phyloP scores from a whole-genome alignment of 2,113 vertebrate genomes.

The Pristiophorus japonicus region DNA sequence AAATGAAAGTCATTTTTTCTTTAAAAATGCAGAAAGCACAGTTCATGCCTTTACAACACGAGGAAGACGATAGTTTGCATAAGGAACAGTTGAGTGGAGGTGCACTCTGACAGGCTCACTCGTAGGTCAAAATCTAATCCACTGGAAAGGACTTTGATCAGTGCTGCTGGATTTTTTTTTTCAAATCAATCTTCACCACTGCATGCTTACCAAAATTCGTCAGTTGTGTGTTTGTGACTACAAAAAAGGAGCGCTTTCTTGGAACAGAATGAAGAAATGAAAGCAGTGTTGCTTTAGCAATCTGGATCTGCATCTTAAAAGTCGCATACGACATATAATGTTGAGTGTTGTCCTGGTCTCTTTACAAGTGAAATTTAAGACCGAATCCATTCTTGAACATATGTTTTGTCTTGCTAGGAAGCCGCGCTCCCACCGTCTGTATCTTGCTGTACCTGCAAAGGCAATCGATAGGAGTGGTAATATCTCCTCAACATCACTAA shows the following conservation, averaged over 20 bases:
- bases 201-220: not conserved
- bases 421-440: not conserved
- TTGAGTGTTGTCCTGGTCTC: not conserved
- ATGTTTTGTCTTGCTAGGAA: not conserved
- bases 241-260: not conserved
- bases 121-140: not conserved
- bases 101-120: not conserved
- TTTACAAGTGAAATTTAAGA: conserved; percentile 10
- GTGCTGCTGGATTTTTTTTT: not conserved
- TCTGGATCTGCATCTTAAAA: not conserved
- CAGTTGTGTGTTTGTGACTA: not conserved
- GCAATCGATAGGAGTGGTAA: not conserved
- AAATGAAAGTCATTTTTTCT: not conserved
- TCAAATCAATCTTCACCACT: not conserved
- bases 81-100: not conserved
- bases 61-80: not conserved
- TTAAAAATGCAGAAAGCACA: not conserved
- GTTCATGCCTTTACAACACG: not conserved
- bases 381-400: not conserved
- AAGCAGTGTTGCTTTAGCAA: not conserved
- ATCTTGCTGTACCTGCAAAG: not conserved
- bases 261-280: too few relatives aligned
- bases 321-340: not conserved
- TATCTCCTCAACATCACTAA: not conserved
- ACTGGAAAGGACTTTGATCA: not conserved